Conservation (phyloP, 2,113 vertebrate species). For the Halcyon malimbica region DNA sequence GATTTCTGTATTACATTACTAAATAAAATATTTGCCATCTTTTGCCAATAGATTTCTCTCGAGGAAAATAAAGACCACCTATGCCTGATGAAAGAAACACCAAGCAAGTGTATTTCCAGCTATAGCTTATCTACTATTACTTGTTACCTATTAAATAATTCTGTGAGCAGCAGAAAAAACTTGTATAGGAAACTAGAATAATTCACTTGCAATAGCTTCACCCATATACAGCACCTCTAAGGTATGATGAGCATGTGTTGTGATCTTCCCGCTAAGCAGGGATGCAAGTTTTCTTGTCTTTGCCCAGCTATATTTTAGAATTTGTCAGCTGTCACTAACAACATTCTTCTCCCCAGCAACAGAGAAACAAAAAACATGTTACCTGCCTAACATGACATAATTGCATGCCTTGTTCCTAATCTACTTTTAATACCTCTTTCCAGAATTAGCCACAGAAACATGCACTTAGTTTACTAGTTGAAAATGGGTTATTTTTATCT, state of each 20-base stretch:
- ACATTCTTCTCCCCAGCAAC: not conserved
- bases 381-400: not conserved
- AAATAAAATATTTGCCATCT: not conserved
- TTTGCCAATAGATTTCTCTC: not conserved
- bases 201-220: not conserved
- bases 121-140: not conserved
- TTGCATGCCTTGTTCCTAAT: not conserved
- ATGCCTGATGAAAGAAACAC: not conserved
- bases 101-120: not conserved
- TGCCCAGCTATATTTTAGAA: not conserved
- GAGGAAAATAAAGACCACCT: not conserved
- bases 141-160: not conserved
- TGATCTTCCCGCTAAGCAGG: not conserved
- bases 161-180: not conserved
- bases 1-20: not conserved
- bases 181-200: no score
- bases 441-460: not conserved
- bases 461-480: not conserved
- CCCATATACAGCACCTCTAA: not conserved
- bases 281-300: not conserved
- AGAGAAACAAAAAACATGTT: not conserved
- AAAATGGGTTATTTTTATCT: not conserved
- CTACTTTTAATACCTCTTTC: not conserved
- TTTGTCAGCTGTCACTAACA: not conserved
- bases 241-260: not conserved